phyloP scores from a whole-genome alignment of 1,140 invertebrate genomes.

The Cyclargus thomasi region DNA sequence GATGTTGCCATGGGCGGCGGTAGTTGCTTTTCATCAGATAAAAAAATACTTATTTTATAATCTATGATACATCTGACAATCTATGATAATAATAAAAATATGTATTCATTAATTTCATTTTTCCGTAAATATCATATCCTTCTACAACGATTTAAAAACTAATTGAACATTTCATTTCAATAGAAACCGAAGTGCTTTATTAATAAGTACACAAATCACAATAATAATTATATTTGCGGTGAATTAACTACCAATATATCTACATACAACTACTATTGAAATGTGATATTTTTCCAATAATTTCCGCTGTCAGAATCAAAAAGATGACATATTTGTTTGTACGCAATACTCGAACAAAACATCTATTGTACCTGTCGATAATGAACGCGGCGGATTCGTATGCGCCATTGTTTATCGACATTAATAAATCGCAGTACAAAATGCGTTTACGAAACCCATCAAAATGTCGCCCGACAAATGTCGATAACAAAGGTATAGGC shows the following conservation, averaged over 20 bases:
- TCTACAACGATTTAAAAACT: too few species aligned
- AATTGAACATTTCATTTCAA: too few species aligned
- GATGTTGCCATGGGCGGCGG: too few species aligned
- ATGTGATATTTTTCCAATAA: constrained; percentile 1
- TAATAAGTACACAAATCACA: too few species aligned
- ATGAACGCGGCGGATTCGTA: constrained; percentile 36
- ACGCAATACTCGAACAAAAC: constrained; percentile 18
- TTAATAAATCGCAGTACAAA: constrained; percentile 60
- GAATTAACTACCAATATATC: neutral
- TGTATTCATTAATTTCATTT: too few species aligned
- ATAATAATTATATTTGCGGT: too few species aligned
- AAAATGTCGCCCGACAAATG: constrained; percentile 58
- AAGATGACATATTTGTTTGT: constrained; percentile 26
- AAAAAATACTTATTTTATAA: too few species aligned
- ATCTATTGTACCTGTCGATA: constrained; percentile 52
- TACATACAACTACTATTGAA: neutral
- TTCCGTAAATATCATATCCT: too few species aligned
- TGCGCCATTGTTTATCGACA: constrained; percentile 44
- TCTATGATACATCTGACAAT: too few species aligned
- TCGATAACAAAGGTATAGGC: constrained; percentile 53
- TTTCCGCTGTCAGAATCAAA: constrained; percentile 1
- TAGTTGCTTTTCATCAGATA: too few species aligned
- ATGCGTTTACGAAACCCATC: constrained; percentile 57
- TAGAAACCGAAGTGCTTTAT: too few species aligned
- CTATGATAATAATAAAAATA: too few species aligned